Conservation (phyloP, 1,140 invertebrate species). For the Papilio glaucus region DNA sequence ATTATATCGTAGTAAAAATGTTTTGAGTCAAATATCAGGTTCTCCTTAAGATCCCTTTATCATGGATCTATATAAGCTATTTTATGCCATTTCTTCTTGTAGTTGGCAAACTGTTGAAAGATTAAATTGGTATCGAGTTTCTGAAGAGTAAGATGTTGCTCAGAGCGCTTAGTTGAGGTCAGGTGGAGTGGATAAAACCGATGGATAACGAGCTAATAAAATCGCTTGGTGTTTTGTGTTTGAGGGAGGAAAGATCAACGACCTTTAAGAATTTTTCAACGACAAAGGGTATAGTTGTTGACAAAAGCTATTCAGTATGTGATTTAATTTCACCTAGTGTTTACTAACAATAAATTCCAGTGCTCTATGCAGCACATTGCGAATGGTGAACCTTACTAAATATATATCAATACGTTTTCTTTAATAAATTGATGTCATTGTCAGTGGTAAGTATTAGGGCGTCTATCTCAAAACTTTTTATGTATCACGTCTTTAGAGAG, state of each 20-base stretch:
- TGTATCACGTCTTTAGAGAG: not conserved
- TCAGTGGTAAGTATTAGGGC: not conserved
- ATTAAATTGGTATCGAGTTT: conserved; percentile 19
- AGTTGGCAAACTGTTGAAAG: conserved; percentile 8
- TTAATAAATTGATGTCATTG: no score
- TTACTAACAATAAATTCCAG: no score
- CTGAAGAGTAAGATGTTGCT: conserved; percentile 6
- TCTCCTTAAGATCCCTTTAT: not conserved
- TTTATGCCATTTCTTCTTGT: not conserved
- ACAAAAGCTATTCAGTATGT: no score
- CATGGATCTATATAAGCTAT: not conserved
- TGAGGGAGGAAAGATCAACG: no score
- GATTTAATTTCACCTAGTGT: no score
- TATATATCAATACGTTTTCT: no score
- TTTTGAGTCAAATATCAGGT: not conserved
- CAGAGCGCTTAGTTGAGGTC: not conserved
- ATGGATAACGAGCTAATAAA: conserved; percentile 1
- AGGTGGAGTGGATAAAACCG: conserved; percentile 7
- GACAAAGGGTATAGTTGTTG: no score
- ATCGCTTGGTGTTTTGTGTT: not conserved
- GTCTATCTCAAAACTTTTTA: not conserved
- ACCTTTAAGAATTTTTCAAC: no score
- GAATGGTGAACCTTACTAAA: no score
- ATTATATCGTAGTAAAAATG: not conserved
- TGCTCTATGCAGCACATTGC: no score